These are phyloP conservation scores for Spilarctia lutea DNA, from an alignment of 2,888 invertebrate genomes.

Conservation along the genomic window DNA sequence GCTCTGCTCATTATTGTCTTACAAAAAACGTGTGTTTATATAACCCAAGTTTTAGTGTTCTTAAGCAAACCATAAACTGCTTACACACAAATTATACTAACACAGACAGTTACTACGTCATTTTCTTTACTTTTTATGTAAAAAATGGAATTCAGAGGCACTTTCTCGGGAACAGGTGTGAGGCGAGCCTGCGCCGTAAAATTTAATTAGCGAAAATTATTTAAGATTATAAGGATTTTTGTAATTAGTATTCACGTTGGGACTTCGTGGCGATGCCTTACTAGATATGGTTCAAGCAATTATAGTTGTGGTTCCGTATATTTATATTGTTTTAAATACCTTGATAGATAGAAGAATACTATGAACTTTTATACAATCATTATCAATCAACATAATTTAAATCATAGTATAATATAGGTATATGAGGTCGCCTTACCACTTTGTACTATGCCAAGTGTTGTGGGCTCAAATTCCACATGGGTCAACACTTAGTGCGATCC, in stretches of 20 bases:
- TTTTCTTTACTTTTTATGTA: slow-evolving; percentile 48
- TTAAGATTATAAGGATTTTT: slow-evolving; percentile 75
- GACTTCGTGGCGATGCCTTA: slow-evolving; percentile 26
- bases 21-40: slow-evolving; percentile 40
- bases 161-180: slow-evolving; percentile 70
- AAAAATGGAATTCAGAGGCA: slow-evolving; percentile 52
- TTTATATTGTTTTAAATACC: neutral
- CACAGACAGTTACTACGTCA: slow-evolving; percentile 51
- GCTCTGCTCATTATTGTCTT: slow-evolving; percentile 24
- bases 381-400: neutral
- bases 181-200: slow-evolving; percentile 60
- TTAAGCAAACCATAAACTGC: slow-evolving; percentile 23
- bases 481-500: too few species aligned
- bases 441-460: too few species aligned
- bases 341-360: neutral
- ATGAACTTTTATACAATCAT: neutral
- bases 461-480: too few species aligned
- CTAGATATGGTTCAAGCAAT: slow-evolving; percentile 18
- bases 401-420: too few species aligned
- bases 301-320: slow-evolving; percentile 22
- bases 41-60: slow-evolving; percentile 36
- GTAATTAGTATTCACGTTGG: slow-evolving; percentile 65
- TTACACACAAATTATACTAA: slow-evolving; percentile 56
- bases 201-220: slow-evolving; percentile 80
- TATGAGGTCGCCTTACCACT: too few species aligned